A percentile compares a stretch with the other conserved stretches of the same genome.
phyloP scores from a whole-genome alignment of 2,888 invertebrate species.

The Troides helena region DNA sequence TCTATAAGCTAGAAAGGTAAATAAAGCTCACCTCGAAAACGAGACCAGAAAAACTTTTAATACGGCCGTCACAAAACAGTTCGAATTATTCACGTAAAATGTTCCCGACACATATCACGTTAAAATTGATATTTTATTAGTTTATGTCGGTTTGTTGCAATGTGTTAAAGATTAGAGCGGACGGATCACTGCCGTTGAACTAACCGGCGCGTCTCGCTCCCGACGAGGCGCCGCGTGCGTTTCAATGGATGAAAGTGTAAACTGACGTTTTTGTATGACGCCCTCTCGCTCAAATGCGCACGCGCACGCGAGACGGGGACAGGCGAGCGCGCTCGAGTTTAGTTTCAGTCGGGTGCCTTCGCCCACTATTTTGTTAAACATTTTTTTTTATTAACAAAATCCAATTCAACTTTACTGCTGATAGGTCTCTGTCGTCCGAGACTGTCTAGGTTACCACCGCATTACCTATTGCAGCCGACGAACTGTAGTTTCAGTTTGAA shows the following conservation, averaged over 20 bases:
- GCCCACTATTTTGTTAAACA: conserved; percentile 66
- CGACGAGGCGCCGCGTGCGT: conserved; percentile 74
- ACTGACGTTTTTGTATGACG: conserved; percentile 78
- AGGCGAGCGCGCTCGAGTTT: conserved; percentile 50
- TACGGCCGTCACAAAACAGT: conserved; percentile 27
- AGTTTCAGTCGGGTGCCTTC: conserved; percentile 63
- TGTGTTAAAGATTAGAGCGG: conserved; percentile 61
- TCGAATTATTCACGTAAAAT: conserved; percentile 31
- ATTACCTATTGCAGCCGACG: no score
- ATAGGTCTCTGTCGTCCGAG: no score
- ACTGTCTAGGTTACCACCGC: no score
- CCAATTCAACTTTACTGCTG: background rate
- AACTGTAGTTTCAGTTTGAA: no score
- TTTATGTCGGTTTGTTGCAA: conserved; percentile 51
- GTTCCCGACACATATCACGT: conserved; percentile 40
- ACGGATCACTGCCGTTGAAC: conserved; percentile 57
- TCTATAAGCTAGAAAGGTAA: conserved; percentile 26
- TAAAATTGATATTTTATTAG: conserved; percentile 42
- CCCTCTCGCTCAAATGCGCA: conserved; percentile 54
- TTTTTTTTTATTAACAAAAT: conserved; percentile 3
- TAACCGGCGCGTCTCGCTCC: conserved; percentile 64
- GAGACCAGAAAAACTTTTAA: conserved; percentile 18
- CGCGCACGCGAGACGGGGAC: conserved; percentile 55
- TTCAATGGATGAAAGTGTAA: conserved; percentile 78
- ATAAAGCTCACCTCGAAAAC: conserved; percentile 32